Evolutionary conservation across 1,140 invertebrate genomes (phyloP), one percentile per base, ranked within the genome.

Genomic region (Zaprionus gabonicus): DNA sequence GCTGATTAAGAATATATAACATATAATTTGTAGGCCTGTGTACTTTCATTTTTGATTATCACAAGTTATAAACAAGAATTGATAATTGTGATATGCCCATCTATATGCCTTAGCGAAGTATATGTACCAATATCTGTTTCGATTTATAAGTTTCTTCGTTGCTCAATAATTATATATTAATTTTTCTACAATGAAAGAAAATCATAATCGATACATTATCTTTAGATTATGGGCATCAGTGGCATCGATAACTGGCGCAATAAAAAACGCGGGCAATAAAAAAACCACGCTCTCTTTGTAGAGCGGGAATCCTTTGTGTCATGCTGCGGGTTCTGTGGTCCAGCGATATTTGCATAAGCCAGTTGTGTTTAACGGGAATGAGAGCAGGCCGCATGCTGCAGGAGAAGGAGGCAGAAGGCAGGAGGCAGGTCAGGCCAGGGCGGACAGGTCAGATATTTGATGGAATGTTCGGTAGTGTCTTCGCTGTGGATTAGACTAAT

Each of bases 401-500:
- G n/a, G 55, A 17, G 15, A 23, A 34, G 20, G 6, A 38, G 31
- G 31, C 31, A 34, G 31, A 2, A 34, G 31, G 31, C 9, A 34
- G 31, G 31, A 31, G 31, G 9, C 31, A 34, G 31, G 31, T 10
- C 31, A 34, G 31, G 17, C 12, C 36, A 36, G 46, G 36, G 58
- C 20, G n/a, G 20, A 23, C 34, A 59, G 68, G 74, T 66, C 53
- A 38, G 58, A 15, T 20, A 36, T 46, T 67, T 64, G 34, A 59
- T 67, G n/a, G 55, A 58, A 55, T 67, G 41, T 70, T 74, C 71
- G 64, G 60, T 66, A 69, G 65, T 53, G 41, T 57, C 60, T 41
- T 41, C 10, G 55, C 69, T 56, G 57, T 65, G 76, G 88, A 91
- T 91, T 91, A 91, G 76, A 76, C 72, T 78, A 85, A 88, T 88